phyloP scores from a whole-genome alignment of 2,113 vertebrate genomes.

The Sciurus niger region DNA sequence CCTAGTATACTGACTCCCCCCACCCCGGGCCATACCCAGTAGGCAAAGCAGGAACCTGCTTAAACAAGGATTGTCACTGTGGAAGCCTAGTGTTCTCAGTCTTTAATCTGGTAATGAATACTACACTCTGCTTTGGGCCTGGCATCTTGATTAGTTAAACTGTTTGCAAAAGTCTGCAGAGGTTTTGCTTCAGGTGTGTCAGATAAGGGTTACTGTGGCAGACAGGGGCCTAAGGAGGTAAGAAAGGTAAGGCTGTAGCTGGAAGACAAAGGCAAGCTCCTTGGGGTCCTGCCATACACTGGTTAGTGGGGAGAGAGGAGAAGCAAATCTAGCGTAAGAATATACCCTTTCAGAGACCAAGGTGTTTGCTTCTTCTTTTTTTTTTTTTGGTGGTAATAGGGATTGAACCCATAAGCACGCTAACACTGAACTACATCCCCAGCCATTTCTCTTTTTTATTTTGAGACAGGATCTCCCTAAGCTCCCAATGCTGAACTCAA shows the following conservation, averaged over 20 bases:
- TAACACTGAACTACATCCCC: too few relatives aligned
- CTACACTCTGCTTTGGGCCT: not conserved
- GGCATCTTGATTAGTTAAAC: not conserved
- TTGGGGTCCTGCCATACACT: not conserved
- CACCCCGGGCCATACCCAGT: not conserved
- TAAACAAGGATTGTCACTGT: not conserved
- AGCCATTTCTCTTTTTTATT: too few relatives aligned
- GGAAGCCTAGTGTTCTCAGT: not conserved
- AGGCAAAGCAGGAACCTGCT: not conserved
- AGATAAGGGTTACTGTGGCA: not conserved
- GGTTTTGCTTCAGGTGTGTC: not conserved
- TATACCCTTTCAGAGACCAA: not conserved
- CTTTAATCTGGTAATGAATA: not conserved
- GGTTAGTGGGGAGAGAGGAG: not conserved
- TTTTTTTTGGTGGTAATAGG: too few relatives aligned
- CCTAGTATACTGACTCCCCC: accelerated
- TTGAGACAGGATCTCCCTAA: too few relatives aligned
- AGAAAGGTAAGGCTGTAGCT: not conserved
- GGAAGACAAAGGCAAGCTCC: not conserved
- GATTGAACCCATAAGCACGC: too few relatives aligned
- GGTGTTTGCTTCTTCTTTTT: too few relatives aligned
- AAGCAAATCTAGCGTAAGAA: not conserved
- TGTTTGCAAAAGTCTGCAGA: not conserved
- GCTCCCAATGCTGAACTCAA: too few relatives aligned
- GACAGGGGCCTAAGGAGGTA: not conserved